Percentiles rank a stretch among this genome's conserved stretches.
Conservation (phyloP, 2,113 vertebrate species). For the Microcebus lehilahytsara region DNA sequence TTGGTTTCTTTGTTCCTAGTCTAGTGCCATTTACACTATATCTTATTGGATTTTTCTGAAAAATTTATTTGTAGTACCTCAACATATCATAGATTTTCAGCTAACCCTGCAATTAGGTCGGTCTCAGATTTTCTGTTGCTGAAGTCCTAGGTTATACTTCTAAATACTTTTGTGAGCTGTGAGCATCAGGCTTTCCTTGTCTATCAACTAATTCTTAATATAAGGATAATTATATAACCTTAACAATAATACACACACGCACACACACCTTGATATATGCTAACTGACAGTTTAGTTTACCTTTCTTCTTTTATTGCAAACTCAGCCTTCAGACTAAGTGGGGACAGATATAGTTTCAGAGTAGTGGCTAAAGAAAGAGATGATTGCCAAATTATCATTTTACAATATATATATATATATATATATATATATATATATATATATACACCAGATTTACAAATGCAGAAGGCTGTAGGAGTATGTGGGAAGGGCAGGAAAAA, state of each 20-base stretch:
- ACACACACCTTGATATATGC: background rate
- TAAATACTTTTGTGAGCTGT: background rate
- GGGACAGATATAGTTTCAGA: background rate
- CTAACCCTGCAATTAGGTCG: background rate
- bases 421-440: background rate
- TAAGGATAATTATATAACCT: background rate
- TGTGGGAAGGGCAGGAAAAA: background rate
- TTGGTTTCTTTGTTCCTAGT: background rate
- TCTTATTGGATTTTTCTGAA: background rate
- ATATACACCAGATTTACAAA: conserved; percentile 11
- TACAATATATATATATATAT: background rate
- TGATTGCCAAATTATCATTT: conserved; percentile 8
- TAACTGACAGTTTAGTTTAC: conserved; percentile 28
- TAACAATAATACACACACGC: background rate
- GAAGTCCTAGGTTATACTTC: background rate
- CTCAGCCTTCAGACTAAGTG: conserved; percentile 64
- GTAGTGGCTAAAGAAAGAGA: background rate
- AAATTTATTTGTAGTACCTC: background rate
- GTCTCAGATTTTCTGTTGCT: background rate
- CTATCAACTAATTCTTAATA: background rate
- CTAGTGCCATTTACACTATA: background rate
- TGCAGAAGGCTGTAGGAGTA: background rate
- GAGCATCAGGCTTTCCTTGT: background rate
- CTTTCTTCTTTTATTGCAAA: conserved; percentile 50
- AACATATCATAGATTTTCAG: background rate